Conservation (phyloP, 2,888 invertebrate species). For the Nasonia oneida region DNA sequence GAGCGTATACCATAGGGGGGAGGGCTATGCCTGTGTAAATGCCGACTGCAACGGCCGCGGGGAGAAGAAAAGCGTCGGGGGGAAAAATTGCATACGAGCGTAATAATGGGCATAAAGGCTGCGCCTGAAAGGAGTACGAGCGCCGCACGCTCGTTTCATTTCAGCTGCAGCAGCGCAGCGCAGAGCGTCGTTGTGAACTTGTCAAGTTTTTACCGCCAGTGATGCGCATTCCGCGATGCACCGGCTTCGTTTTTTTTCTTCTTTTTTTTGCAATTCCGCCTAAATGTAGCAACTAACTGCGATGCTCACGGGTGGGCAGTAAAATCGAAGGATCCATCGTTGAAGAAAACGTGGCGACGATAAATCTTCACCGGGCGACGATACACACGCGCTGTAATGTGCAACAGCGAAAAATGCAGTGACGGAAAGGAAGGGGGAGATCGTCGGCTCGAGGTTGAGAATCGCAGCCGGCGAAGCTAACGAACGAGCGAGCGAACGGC, state of each 20-base stretch:
- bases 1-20: neutral
- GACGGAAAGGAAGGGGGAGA: neutral
- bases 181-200: constrained; percentile 42
- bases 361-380: neutral
- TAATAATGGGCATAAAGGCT: constrained; percentile 54
- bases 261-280: too few species aligned
- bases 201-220: constrained; percentile 55
- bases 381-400: neutral
- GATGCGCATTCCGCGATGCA: constrained; percentile 55
- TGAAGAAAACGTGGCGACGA: neutral
- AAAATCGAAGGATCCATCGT: neutral
- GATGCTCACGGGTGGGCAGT: neutral
- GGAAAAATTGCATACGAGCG: constrained; percentile 26
- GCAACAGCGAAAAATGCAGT: neutral
- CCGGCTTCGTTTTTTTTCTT: neutral
- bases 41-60: neutral
- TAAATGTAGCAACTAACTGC: too few species aligned
- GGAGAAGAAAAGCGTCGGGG: constrained; percentile 3
- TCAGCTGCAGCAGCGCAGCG: constrained; percentile 44
- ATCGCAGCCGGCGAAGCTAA: constrained; percentile 56
- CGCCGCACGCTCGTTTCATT: constrained; percentile 45
- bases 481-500: constrained; percentile 58
- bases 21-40: neutral
- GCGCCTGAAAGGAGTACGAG: constrained; percentile 27
- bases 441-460: constrained; percentile 58